Base-by-base conservation (phyloP, 1,140 invertebrate species). In the Linepithema humile region DNA sequence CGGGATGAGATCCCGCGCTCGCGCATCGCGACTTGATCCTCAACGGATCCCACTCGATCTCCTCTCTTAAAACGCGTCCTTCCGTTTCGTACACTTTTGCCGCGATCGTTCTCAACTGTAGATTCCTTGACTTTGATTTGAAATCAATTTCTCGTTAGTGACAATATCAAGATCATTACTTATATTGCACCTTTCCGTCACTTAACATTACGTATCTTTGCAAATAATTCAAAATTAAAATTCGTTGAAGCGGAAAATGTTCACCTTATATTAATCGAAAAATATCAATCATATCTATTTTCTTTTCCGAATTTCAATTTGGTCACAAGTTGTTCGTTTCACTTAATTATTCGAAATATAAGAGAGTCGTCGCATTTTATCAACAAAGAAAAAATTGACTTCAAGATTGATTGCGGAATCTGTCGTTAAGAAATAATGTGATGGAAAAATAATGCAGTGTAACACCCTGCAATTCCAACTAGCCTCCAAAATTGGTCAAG, bases 11-110 rank as follows among this genome's bases (percentile, higher is more conserved):
- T 64, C 20, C 38, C n/a, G 38, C 38, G 43, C 65, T 65, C 45
- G 38, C 17, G 20, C 40, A 48, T 65, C 38, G 40, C 43, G 32
- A 77, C 20, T 65, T 65, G 15, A 48, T 75, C 29, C 60, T 65
- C 74, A 26, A 65, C 48, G 53, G 67, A 40, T 2, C 26, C 57
- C 15, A 20, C 65, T 50, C 45, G 45, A 65, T 77, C 74, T 65
- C 29, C 59, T 26, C 26, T 38, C 26, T 38, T n/a, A n/a, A n/a
- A n/a, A n/a, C n/a, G n/a, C n/a, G n/a, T n/a, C n/a, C n/a, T n/a
- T n/a, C n/a, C n/a, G n/a, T n/a, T n/a, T n/a, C n/a, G n/a, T n/a
- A n/a, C n/a, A n/a, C n/a, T n/a, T n/a, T n/a, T n/a, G n/a, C n/a
- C n/a, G n/a, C n/a, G n/a, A n/a, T n/a, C n/a, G n/a, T n/a, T n/a